Percentiles rank a stretch among this genome's conserved stretches.
Conservation (phyloP, 2,888 invertebrate genomes). For the Calameuta filiformis region DNA sequence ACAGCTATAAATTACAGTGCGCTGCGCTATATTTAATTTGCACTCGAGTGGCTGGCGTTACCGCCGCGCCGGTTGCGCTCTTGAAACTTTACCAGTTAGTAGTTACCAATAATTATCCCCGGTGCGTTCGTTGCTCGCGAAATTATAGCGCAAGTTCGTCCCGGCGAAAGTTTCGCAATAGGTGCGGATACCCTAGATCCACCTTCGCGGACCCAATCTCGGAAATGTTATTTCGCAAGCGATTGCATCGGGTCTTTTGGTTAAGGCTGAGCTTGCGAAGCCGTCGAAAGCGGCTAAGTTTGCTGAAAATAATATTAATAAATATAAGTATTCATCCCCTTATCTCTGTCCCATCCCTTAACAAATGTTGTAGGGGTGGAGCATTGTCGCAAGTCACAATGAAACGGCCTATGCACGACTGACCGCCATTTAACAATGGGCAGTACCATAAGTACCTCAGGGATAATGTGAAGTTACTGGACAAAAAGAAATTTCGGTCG, state of each 20-base stretch:
- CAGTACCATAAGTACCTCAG: background rate
- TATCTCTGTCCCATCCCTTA: background rate
- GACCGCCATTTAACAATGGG: no score
- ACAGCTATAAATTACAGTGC: conserved; percentile 45
- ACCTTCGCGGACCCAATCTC: background rate
- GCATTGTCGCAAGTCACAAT: no score
- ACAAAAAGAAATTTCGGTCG: background rate
- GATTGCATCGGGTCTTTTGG: background rate
- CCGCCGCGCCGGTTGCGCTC: conserved; percentile 18
- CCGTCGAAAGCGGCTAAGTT: background rate
- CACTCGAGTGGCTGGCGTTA: conserved; percentile 16
- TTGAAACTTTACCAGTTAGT: conserved; percentile 52
- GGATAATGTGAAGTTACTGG: background rate
- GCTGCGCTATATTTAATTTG: conserved; percentile 42
- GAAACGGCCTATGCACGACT: no score
- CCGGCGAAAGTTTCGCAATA: background rate
- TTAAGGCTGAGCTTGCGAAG: background rate
- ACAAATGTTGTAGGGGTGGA: no score
- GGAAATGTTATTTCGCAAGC: background rate
- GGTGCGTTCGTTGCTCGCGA: conserved; percentile 27
- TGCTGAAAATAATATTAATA: background rate
- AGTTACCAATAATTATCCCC: conserved; percentile 54
- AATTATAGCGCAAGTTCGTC: conserved; percentile 9
- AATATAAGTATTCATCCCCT: background rate
- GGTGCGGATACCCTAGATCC: background rate